phyloP scores from a whole-genome alignment of 1,140 invertebrate genomes.

The Penaeus vannamei region DNA sequence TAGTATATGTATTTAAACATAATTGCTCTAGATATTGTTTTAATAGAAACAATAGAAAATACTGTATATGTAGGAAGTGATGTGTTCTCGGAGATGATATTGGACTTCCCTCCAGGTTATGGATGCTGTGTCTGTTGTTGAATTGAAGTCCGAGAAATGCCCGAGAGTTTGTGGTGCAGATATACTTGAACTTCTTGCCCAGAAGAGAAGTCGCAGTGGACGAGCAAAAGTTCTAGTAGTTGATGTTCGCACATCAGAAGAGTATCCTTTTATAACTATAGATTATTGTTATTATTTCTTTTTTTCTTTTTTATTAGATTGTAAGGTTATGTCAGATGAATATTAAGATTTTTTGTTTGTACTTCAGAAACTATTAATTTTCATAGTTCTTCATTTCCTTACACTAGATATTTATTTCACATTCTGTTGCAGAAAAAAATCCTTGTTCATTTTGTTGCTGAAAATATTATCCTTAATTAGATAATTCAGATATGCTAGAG shows the following conservation, averaged over 20 bases:
- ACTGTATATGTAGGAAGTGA: neutral
- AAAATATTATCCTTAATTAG: conserved; percentile 45
- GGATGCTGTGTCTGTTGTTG: conserved; percentile 79
- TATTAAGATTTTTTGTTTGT: too few relatives aligned
- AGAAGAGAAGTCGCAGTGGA: conserved; percentile 74
- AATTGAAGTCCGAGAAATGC: conserved; percentile 81
- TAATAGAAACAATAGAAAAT: neutral
- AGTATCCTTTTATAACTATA: conserved; percentile 75
- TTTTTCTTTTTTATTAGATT: neutral
- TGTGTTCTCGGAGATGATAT: neutral
- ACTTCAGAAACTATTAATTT: too few relatives aligned
- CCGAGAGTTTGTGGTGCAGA: conserved; percentile 89
- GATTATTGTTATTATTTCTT: neutral
- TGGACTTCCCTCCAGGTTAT: conserved; percentile 77
- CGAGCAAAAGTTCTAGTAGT: conserved; percentile 81
- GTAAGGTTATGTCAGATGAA: too few relatives aligned
- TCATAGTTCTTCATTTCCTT: too few relatives aligned
- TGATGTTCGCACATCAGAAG: conserved; percentile 81
- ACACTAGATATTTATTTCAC: too few relatives aligned
- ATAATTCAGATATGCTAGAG: conserved; percentile 45
- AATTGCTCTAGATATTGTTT: too few relatives aligned
- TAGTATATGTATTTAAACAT: too few relatives aligned
- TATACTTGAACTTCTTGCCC: conserved; percentile 81
- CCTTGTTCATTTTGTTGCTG: neutral
- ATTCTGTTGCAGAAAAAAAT: conserved; percentile 73